phyloP scores from a whole-genome alignment of 2,797 vertebrate species.

The Neopelma chrysocephalum region DNA sequence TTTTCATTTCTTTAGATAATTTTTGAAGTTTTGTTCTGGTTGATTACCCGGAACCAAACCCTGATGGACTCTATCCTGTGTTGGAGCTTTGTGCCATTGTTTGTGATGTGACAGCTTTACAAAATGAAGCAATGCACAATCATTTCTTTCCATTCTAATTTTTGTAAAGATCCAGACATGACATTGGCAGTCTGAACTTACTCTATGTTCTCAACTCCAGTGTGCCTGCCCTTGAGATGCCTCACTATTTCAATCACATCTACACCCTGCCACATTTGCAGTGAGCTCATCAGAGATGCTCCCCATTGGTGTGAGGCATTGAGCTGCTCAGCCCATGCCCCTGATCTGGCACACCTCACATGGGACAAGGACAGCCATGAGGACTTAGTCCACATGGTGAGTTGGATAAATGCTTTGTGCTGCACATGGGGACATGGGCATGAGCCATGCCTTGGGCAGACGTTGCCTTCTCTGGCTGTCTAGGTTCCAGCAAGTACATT shows the following conservation, averaged over 20 bases:
- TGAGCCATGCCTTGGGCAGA: neutral
- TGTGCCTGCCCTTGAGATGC: neutral
- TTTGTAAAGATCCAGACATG: neutral
- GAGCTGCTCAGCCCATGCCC: neutral
- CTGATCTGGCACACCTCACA: neutral
- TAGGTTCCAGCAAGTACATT: neutral
- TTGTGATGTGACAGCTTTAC: neutral
- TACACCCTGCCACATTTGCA: neutral
- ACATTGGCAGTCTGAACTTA: neutral
- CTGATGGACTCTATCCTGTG: neutral
- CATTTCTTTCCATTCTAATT: neutral
- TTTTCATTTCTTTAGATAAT: neutral
- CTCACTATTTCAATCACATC: neutral
- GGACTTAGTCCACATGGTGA: neutral
- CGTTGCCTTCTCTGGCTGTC: neutral
- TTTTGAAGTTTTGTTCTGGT: neutral
- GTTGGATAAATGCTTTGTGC: neutral
- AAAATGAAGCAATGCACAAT: neutral
- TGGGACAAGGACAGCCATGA: neutral
- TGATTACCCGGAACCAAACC: neutral
- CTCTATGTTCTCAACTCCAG: neutral
- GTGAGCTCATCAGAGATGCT: neutral
- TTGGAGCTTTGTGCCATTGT: neutral
- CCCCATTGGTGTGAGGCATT: neutral
- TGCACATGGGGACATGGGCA: neutral